These are phyloP conservation scores for Alcis repandata DNA, from an alignment of 2,888 invertebrate species.

Conservation along the genomic window DNA sequence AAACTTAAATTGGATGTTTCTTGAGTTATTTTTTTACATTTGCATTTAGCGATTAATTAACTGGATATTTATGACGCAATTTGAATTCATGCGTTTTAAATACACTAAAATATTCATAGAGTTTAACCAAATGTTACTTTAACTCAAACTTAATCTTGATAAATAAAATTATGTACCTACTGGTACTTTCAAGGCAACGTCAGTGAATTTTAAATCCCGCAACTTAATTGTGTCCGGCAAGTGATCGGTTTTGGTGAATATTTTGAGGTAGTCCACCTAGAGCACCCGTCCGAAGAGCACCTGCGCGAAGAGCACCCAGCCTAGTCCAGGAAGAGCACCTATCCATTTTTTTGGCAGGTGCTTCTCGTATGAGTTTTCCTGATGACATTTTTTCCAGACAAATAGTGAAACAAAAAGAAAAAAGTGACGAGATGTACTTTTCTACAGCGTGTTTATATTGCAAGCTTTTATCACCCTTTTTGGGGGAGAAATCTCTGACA, in stretches of 20 bases:
- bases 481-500: constrained; percentile 81
- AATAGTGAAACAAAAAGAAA: constrained; percentile 55
- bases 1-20: constrained; percentile 83
- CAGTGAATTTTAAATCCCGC: background rate
- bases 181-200: background rate
- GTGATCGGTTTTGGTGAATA: no score
- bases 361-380: background rate
- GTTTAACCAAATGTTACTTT: no score
- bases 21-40: constrained; percentile 73
- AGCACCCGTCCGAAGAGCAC: no score
- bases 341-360: no score
- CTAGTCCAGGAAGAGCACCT: no score
- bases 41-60: constrained; percentile 75
- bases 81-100: constrained; percentile 49
- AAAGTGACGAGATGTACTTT: constrained; percentile 82
- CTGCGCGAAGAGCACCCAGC: no score
- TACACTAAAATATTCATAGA: constrained; percentile 39
- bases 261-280: no score
- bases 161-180: no score
- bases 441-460: constrained; percentile 80
- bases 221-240: background rate
- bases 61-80: constrained; percentile 64
- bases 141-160: no score
- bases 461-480: constrained; percentile 84
- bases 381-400: constrained; percentile 36